Evolutionary conservation across 2,113 vertebrate species (phyloP).

Genomic region (Platysteira castanea): DNA sequence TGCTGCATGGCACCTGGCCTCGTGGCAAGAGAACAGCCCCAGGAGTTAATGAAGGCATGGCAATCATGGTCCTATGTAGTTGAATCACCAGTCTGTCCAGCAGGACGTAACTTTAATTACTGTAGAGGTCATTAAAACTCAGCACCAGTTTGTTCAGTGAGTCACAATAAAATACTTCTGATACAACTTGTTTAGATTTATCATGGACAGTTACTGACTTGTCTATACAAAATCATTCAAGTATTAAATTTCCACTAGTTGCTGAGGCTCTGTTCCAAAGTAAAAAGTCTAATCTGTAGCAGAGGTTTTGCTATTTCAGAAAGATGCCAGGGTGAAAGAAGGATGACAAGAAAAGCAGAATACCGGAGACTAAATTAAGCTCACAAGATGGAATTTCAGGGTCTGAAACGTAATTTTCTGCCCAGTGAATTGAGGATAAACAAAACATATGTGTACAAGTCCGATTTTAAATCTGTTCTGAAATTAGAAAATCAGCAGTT

Average conservation of each 20-base stretch:
- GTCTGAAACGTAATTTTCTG: background rate
- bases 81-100: background rate
- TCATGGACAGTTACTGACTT: background rate
- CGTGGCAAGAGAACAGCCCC: background rate
- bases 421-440: background rate
- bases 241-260: background rate
- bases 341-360: background rate
- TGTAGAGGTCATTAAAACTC: background rate
- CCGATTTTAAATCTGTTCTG: background rate
- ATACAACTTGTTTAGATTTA: background rate
- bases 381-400: background rate
- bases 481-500: background rate
- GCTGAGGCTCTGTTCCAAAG: background rate
- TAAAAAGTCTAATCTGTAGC: background rate
- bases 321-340: background rate
- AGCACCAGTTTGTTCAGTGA: background rate
- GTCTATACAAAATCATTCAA: background rate
- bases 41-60: background rate
- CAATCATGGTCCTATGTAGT: rapidly evolving
- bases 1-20: background rate
- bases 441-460: background rate
- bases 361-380: background rate
- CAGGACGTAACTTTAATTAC: background rate
- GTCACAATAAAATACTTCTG: background rate
- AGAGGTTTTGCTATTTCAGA: background rate